Evolutionary conservation across 2,797 vertebrate species (phyloP), one percentile per base, ranked within the genome.

Genomic region (Gorsachius magnificus): DNA sequence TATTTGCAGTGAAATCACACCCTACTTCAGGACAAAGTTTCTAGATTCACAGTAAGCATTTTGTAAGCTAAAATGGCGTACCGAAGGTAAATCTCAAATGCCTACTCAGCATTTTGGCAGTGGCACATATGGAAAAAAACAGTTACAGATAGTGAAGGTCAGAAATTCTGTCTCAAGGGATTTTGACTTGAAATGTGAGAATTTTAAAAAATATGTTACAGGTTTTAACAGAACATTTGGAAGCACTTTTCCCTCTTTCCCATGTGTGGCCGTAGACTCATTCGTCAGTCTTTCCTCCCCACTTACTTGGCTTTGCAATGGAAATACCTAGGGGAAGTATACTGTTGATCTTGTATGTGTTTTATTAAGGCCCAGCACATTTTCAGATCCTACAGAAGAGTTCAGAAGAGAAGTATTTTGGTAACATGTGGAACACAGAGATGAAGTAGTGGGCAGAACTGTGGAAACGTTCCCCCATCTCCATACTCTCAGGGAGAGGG

Each of bases 141-240:
- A 41, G 36, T 66, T 93, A 65, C 83, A 91, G 89, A 71, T 3
- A 78, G 36, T 36, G 58, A 89, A 91, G 43, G 76, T 91, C 76
- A 81, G 76, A 93, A 93, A 86, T 82, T 91, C 50, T 83, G 7
- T 91, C 91, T 92, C 63, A 29, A 36, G 51, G 50, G 65, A 72
- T 82, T 96, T 93, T 81, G 36, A 63, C 53, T 84, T 89, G 92
- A 92, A 95, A 96, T 85, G 57, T 29, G 64, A 96, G 83, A 88
- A 48, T 82, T 88, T 22, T 8, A 31, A 43, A 75, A 89, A 79
- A 60, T 17, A 58, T 2, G 5, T 58, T 90, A 58, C 35, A 69
- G 56, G 33, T 78, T 88, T 91, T 81, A 86, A 45, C 28, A 70
- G 76, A 90, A 88, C 85, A 93, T 95, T 96, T 95, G 96, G 89